phyloP scores from a whole-genome alignment of 2,888 invertebrate genomes.

The Rhopalosiphum nymphaeae region DNA sequence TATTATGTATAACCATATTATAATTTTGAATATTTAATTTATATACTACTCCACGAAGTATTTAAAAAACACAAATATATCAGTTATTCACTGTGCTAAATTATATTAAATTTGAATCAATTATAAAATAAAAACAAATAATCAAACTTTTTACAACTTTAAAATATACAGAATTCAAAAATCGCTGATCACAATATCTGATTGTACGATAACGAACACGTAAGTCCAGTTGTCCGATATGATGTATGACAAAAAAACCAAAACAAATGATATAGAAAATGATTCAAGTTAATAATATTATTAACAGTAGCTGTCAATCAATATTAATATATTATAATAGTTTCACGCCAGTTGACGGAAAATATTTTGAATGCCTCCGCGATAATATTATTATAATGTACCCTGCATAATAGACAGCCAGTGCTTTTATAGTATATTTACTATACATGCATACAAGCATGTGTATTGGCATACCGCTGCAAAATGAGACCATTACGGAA shows the following conservation, averaged over 20 bases:
- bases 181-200: neutral
- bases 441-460: neutral
- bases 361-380: neutral
- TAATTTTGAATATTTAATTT: neutral
- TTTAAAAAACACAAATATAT: neutral
- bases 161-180: no score
- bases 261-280: neutral
- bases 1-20: neutral
- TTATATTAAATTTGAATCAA: no score
- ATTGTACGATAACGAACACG: neutral
- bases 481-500: constrained; percentile 13
- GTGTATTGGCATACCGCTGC: neutral
- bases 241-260: neutral
- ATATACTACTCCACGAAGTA: neutral
- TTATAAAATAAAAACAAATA: no score
- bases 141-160: no score
- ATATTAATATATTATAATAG: neutral
- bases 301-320: neutral
- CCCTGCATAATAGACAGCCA: neutral
- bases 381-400: constrained; percentile 1
- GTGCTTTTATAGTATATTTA: neutral
- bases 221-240: neutral
- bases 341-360: neutral
- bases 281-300: neutral
- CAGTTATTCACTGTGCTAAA: neutral